A percentile compares a stretch with the other conserved stretches of the same genome.
These are phyloP conservation scores for Drosophila merina DNA, from an alignment of 2,888 invertebrate genomes.

Conservation along the genomic window DNA sequence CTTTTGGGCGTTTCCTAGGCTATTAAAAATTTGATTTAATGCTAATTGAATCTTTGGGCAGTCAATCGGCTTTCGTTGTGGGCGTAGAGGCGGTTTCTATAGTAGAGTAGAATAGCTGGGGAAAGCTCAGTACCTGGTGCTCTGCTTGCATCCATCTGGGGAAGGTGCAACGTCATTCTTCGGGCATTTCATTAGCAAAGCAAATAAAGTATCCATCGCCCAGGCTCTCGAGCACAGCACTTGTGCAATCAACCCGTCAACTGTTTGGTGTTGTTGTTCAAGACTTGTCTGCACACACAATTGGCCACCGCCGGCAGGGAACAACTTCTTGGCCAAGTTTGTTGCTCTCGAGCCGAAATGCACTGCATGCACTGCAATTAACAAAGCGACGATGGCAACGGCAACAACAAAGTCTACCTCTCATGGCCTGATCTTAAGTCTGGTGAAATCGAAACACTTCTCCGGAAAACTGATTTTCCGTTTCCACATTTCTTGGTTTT, in stretches of 20 bases:
- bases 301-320: conserved; percentile 6
- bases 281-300: conserved; percentile 23
- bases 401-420: conserved; percentile 10
- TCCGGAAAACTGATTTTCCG: conserved; percentile 25
- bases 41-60: conserved; percentile 68
- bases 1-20: conserved; percentile 17
- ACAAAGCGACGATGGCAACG: conserved; percentile 42
- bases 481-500: conserved; percentile 16
- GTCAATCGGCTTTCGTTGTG: conserved; percentile 37
- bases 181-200: conserved; percentile 50
- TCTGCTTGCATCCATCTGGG: conserved; percentile 22
- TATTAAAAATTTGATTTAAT: conserved; percentile 71
- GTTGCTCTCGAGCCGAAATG: conserved; percentile 22
- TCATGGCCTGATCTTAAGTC: conserved; percentile 20
- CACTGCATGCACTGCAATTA: conserved; percentile 45
- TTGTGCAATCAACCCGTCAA: conserved; percentile 50
- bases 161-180: conserved; percentile 18
- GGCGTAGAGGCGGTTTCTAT: conserved; percentile 45
- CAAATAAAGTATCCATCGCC: conserved; percentile 45
- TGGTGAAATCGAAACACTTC: conserved; percentile 50
- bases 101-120: conserved; percentile 25
- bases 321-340: conserved; percentile 20
- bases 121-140: conserved; percentile 44
- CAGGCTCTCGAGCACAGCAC: conserved; percentile 42
- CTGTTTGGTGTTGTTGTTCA: conserved; percentile 12